phyloP scores from a whole-genome alignment of 1,140 invertebrate genomes.

The Ostrea denselamellosa region DNA sequence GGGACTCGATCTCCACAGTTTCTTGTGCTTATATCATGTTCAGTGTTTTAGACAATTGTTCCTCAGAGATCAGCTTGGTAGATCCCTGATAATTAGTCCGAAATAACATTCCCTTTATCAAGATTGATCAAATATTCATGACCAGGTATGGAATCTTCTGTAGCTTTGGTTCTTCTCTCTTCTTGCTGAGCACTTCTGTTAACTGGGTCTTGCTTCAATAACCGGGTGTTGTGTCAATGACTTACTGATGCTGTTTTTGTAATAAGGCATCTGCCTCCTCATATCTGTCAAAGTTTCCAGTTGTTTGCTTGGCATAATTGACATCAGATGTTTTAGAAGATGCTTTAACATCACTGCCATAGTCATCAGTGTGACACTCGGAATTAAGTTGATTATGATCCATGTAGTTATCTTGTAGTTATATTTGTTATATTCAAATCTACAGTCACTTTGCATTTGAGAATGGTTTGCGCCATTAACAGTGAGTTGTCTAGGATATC shows the following conservation, averaged over 20 bases:
- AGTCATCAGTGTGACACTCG: conserved; percentile 63
- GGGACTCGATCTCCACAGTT: no score
- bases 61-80: no score
- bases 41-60: no score
- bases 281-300: conserved; percentile 77
- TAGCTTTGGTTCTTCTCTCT: conserved; percentile 71
- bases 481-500: conserved; percentile 13
- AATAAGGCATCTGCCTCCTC: conserved; percentile 78
- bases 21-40: no score
- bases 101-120: no score
- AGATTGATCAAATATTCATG: no score
- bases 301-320: conserved; percentile 62
- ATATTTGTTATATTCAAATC: conserved; percentile 46
- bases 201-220: no score
- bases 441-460: conserved; percentile 42
- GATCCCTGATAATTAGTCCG: no score
- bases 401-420: conserved; percentile 35
- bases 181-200: conserved; percentile 73
- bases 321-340: conserved; percentile 62
- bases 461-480: conserved; percentile 50
- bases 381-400: conserved; percentile 36
- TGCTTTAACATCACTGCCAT: conserved; percentile 68
- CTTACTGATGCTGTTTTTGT: conserved; percentile 76
- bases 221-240: conserved; percentile 72
- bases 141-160: no score